phyloP scores from a whole-genome alignment of 2,113 vertebrate genomes.

The Sinocyclocheilus grahami region DNA sequence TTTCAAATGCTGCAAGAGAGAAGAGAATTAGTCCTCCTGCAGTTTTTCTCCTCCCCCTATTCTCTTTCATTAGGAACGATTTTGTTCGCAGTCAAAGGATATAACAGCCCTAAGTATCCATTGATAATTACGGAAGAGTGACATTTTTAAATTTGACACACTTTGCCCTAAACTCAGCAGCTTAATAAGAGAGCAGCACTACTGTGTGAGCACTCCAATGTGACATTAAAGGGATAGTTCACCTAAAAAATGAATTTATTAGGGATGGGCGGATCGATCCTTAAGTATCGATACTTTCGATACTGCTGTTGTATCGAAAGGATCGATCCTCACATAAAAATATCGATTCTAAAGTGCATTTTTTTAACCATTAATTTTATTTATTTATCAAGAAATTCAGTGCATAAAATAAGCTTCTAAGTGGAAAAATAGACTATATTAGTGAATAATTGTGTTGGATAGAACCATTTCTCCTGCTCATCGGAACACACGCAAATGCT shows the following conservation, averaged over 20 bases:
- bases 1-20: conserved; percentile 65
- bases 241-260: neutral
- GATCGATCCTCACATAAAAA: too few relatives aligned
- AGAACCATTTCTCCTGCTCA: too few relatives aligned
- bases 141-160: conserved; percentile 82
- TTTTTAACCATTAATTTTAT: too few relatives aligned
- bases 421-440: too few relatives aligned
- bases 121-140: conserved; percentile 77
- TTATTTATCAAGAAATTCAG: too few relatives aligned
- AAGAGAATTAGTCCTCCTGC: conserved; percentile 77
- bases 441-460: too few relatives aligned
- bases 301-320: too few relatives aligned
- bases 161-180: conserved; percentile 77
- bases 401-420: too few relatives aligned
- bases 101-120: conserved; percentile 81
- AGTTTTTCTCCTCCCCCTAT: conserved; percentile 72
- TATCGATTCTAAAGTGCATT: too few relatives aligned
- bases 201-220: conserved; percentile 67
- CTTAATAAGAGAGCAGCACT: conserved; percentile 71
- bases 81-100: conserved; percentile 81
- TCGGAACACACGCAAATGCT: too few relatives aligned
- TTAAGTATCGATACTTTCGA: too few relatives aligned
- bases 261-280: too few relatives aligned
- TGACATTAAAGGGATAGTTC: conserved; percentile 59
- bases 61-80: conserved; percentile 83